Conservation (phyloP, 2,888 invertebrate genomes). For the Lucinisca nassula region DNA sequence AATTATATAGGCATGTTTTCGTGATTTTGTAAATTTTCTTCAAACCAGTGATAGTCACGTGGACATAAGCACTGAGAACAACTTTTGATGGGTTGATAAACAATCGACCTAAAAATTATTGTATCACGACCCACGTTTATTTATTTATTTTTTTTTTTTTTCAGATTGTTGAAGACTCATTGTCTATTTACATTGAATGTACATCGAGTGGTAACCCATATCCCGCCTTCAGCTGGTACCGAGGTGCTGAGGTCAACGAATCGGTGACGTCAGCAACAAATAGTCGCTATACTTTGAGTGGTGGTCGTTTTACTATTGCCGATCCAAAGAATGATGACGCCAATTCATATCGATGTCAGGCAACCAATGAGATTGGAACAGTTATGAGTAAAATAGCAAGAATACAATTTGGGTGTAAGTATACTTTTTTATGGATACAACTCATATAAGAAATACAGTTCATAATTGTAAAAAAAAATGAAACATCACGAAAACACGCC, state of each 20-base stretch:
- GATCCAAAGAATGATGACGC: slow-evolving; percentile 90
- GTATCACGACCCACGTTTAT: no score
- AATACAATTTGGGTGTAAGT: slow-evolving; percentile 93
- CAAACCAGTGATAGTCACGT: no score
- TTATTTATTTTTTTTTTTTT: neutral
- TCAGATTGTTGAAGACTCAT: slow-evolving; percentile 51
- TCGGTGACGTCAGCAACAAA: neutral
- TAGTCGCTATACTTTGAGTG: slow-evolving; percentile 15
- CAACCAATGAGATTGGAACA: slow-evolving; percentile 95
- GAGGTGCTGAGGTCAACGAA: neutral
- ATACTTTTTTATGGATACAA: no score
- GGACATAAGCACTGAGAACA: no score
- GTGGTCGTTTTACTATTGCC: neutral
- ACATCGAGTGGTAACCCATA: slow-evolving; percentile 41
- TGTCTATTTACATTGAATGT: slow-evolving; percentile 47
- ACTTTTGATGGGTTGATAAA: no score
- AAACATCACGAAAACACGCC: no score
- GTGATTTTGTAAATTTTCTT: no score
- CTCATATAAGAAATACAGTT: no score
- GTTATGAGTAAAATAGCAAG: slow-evolving; percentile 96
- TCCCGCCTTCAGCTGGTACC: slow-evolving; percentile 48
- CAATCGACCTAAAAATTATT: no score
- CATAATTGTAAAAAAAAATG: no score
- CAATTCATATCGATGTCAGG: slow-evolving; percentile 97
- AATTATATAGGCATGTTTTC: no score